phyloP scores from a whole-genome alignment of 2,113 vertebrate species.

The Erinaceus europaeus region DNA sequence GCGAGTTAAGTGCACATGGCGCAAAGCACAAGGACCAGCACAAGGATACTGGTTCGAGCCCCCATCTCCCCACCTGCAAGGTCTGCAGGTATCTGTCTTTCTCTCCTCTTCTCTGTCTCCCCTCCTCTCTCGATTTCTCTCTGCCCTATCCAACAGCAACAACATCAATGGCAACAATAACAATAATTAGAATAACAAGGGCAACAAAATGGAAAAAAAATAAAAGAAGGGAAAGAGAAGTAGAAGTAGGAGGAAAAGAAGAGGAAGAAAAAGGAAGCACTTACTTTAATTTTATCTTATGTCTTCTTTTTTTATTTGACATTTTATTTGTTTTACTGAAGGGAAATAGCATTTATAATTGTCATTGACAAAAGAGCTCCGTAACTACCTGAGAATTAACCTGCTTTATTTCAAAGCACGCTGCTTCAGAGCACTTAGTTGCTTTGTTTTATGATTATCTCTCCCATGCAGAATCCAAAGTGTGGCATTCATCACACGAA shows the following conservation, averaged over 20 bases:
- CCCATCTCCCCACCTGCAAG: no score
- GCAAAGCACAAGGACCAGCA: no score
- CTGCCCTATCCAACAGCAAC: no score
- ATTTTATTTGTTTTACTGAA: slow-evolving; percentile 23
- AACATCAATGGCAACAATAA: no score
- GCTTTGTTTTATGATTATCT: slow-evolving; percentile 61
- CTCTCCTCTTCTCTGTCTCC: no score
- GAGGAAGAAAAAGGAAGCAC: neutral
- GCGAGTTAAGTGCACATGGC: no score
- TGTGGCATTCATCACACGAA: slow-evolving; percentile 21
- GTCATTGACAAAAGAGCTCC: neutral
- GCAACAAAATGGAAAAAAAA: no score
- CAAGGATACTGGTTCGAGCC: no score
- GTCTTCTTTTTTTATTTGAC: neutral
- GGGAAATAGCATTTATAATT: neutral
- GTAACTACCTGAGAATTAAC: slow-evolving; percentile 42
- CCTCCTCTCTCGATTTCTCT: no score
- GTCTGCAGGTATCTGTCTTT: no score
- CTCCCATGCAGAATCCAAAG: slow-evolving; percentile 29
- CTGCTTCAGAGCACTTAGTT: slow-evolving; percentile 39
- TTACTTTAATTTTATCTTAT: neutral
- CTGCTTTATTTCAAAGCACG: slow-evolving; percentile 25
- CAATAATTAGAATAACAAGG: no score
- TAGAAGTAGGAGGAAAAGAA: neutral
- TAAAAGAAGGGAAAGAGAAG: neutral